These are phyloP conservation scores for Leptonema lineaticorne DNA, from an alignment of 1,140 invertebrate species.

Conservation along the genomic window DNA sequence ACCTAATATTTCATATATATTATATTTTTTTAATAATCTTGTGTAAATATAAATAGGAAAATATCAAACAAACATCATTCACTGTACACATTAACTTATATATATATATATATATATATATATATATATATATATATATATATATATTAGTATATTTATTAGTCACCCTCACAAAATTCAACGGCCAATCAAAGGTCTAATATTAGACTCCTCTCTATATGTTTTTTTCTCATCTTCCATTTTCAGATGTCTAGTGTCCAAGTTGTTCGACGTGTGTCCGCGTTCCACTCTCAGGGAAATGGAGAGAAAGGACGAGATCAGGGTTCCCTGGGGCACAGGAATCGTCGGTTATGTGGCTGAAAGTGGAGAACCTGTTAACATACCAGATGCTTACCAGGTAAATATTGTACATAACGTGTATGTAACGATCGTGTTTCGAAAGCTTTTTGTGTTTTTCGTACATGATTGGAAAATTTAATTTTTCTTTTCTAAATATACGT, in stretches of 20 bases:
- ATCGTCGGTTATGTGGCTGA: constrained; percentile 93
- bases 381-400: constrained; percentile 94
- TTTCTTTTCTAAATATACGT: too few relatives aligned
- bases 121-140: too few relatives aligned
- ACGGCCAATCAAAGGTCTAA: background rate
- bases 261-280: constrained; percentile 91
- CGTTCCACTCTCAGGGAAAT: constrained; percentile 87
- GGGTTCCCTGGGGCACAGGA: constrained; percentile 86
- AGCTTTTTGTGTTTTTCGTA: too few relatives aligned
- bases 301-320: constrained; percentile 88
- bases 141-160: too few relatives aligned
- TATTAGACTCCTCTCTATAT: background rate
- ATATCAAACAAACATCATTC: too few relatives aligned
- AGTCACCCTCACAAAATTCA: background rate
- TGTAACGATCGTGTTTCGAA: too few relatives aligned
- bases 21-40: too few relatives aligned
- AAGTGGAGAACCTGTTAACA: constrained; percentile 89
- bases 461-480: too few relatives aligned
- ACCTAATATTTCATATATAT: too few relatives aligned
- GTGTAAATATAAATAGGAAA: too few relatives aligned
- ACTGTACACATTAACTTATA: too few relatives aligned
- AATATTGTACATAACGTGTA: background rate
- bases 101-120: too few relatives aligned
- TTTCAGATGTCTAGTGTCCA: constrained; percentile 79
- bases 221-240: background rate